Base-by-base conservation (phyloP, 37 sponge, comb jelly and placozoan genomes). In the Halichondria panicea region DNA sequence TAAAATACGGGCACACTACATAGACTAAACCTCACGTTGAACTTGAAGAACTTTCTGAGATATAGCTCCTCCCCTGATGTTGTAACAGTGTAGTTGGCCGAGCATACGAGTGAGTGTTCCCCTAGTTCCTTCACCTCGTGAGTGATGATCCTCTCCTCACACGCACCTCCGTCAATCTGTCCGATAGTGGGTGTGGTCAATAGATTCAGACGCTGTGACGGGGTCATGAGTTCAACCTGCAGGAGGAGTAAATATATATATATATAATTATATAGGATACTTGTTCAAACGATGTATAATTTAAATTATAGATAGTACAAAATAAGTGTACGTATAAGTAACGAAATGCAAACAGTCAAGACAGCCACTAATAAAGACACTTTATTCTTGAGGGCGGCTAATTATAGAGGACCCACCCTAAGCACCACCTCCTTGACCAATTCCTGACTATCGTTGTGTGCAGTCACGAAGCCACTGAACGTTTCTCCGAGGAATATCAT, bases 401-500 rank as follows among this genome's bases (percentile, higher is more conserved):
- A 15, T 2, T 30, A 25, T 30, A 38, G 4, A 55, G 19, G 4
- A 13, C 55, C 53, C 74, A 88, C 94, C 62, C 85, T 94, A 24
- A 94, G 42, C 15, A 52, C 54, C 43, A 94, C 91, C 48, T 89
- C 88, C 41, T 74, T 79, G 7, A 83, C 91, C 3, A 66, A 33
- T 38, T 90, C 81, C 31, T 76, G 77, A 58, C 84, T 89, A 33
- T 94, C 91, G 61, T 94, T 94, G 33, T 76, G 75, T 32, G 90
- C 74, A 5, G 83, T 68, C 28, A 94, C 78, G 40, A 87, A 86
- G 3, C 80, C 84, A 68, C 59, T 72, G 71, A 89, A 94, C 15
- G 95, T 90, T 66, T 94, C 95, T 8, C 95, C 91, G 0, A 94
- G 85, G 54, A 83, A 94, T 32, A 94, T 83, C 62, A 71, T 59